phyloP scores from a whole-genome alignment of 2,113 vertebrate genomes.

The Steatornis caripensis region DNA sequence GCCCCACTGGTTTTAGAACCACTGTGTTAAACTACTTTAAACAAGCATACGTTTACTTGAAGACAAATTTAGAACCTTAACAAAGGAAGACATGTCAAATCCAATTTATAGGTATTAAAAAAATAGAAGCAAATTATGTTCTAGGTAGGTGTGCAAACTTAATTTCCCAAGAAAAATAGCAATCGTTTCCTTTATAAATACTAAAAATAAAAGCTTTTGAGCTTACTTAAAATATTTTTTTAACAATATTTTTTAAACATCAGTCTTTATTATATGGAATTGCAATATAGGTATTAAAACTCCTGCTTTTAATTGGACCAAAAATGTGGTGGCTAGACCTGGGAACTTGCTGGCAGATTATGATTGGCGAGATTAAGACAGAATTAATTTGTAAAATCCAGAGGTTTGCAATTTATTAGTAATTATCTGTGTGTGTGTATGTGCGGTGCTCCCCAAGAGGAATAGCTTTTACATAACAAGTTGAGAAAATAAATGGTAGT shows the following conservation, averaged over 20 bases:
- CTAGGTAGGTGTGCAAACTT: not conserved
- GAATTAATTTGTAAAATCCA: conserved; percentile 2
- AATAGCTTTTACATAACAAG: not conserved
- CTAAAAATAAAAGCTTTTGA: conserved; percentile 30
- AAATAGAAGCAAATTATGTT: conserved; percentile 19
- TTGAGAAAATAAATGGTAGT: not conserved
- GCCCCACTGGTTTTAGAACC: conserved; percentile 20
- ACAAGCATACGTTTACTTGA: conserved; percentile 15
- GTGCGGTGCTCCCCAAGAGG: not conserved
- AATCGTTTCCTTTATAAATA: conserved; percentile 11
- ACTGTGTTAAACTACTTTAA: conserved; percentile 9
- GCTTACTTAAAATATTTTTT: conserved; percentile 29
- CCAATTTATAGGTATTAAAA: conserved; percentile 27
- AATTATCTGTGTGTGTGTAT: not conserved
- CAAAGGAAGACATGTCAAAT: conserved; percentile 54
- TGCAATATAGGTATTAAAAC: not conserved
- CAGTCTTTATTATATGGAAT: not conserved
- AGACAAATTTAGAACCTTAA: conserved; percentile 52
- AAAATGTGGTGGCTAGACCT: not conserved
- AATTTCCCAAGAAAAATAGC: conserved; percentile 48
- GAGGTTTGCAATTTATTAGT: not conserved
- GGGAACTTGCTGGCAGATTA: not conserved
- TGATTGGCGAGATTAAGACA: conserved; percentile 1
- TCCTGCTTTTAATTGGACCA: not conserved
- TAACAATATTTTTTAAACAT: conserved; percentile 48